A percentile compares a stretch with the other conserved stretches of the same genome.
Conservation (phyloP, 2,888 invertebrate genomes). For the Apotomis turbidana region DNA sequence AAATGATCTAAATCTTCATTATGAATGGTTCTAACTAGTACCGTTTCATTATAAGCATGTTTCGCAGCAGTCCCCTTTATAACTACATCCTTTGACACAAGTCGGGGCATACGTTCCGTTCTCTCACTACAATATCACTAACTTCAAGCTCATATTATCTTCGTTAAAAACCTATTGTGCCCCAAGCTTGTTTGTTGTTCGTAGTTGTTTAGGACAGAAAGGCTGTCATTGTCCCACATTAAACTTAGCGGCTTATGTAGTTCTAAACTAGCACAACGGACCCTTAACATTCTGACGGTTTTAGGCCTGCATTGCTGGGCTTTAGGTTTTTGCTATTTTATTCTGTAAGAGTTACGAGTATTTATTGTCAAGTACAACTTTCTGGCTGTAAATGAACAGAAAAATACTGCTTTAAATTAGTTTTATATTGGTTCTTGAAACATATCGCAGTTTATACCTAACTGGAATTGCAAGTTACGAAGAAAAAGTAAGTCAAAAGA, state of each 20-base stretch:
- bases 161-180: constrained; percentile 38
- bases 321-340: constrained; percentile 16
- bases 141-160: constrained; percentile 25
- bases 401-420: no score
- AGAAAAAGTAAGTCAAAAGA: no score
- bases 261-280: constrained; percentile 36
- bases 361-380: no score
- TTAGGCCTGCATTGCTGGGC: neutral
- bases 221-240: constrained; percentile 35
- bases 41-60: neutral
- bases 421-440: no score
- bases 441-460: no score
- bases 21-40: no score
- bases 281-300: constrained; percentile 14
- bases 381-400: no score
- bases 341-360: no score
- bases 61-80: neutral
- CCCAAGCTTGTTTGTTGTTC: constrained; percentile 28
- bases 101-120: neutral
- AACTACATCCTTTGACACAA: neutral
- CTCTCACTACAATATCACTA: neutral
- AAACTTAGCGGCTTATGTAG: constrained; percentile 36
- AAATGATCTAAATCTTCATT: no score
- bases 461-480: no score
- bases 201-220: constrained; percentile 33